A percentile compares a stretch with the other conserved stretches of the same genome.
These are phyloP conservation scores for Caenorhabditis wallacei DNA, from an alignment of 2,888 invertebrate genomes.

Conservation along the genomic window DNA sequence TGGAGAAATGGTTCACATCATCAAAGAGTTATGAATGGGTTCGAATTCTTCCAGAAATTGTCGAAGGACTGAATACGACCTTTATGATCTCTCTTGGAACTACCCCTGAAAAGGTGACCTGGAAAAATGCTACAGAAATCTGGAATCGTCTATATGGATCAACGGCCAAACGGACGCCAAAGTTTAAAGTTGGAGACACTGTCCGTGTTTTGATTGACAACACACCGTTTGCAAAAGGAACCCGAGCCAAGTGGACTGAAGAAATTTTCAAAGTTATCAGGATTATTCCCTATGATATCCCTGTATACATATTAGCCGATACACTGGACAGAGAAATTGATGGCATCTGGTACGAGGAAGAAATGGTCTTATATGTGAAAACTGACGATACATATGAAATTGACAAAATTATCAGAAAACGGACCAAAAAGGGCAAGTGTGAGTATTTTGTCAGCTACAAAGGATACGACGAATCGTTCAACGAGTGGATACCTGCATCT, in stretches of 20 bases:
- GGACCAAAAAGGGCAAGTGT: too few relatives aligned
- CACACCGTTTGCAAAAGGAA: conserved; percentile 26
- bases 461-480: neutral
- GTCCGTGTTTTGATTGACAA: conserved; percentile 24
- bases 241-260: conserved; percentile 17
- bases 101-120: conserved; percentile 7
- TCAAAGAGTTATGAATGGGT: conserved; percentile 12
- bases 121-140: neutral
- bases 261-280: conserved; percentile 23
- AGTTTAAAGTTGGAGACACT: conserved; percentile 13
- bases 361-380: neutral
- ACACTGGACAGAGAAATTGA: neutral
- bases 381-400: too few relatives aligned
- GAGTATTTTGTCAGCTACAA: too few relatives aligned
- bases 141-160: conserved; percentile 22
- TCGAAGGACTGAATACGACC: conserved; percentile 17
- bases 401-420: too few relatives aligned
- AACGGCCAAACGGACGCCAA: neutral
- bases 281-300: conserved; percentile 9
- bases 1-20: conserved; percentile 25
- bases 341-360: too few relatives aligned
- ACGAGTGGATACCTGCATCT: too few relatives aligned
- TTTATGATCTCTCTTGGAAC: conserved; percentile 31
- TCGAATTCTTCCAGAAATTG: neutral
- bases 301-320: conserved; percentile 27